Percentiles rank a stretch among this genome's conserved stretches.
phyloP scores from a whole-genome alignment of 2,797 vertebrate species.

The Cichlasoma orientale region DNA sequence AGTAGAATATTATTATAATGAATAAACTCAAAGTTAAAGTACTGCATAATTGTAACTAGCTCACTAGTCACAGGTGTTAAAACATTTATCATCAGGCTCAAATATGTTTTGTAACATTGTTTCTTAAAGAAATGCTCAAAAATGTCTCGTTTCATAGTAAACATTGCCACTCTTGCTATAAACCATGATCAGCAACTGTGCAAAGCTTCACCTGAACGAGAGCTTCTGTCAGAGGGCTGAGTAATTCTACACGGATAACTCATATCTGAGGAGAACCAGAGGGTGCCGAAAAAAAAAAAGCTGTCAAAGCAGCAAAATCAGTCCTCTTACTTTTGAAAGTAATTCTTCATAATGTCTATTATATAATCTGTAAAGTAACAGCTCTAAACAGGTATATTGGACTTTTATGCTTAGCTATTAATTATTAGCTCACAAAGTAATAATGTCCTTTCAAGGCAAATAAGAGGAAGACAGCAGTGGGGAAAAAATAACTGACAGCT shows the following conservation, averaged over 20 bases:
- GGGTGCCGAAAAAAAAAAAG: neutral
- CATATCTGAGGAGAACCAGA: neutral
- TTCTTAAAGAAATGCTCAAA: neutral
- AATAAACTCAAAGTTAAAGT: neutral
- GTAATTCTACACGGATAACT: neutral
- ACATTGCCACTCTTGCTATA: neutral
- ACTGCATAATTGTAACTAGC: neutral
- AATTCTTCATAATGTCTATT: neutral
- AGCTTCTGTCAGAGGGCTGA: neutral
- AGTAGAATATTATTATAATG: neutral
- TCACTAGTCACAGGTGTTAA: neutral
- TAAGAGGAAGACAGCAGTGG: no score
- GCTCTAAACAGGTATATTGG: no score
- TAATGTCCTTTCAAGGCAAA: no score
- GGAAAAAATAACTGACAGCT: no score
- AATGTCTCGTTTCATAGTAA: neutral
- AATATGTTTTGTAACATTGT: neutral
- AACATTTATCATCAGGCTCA: neutral
- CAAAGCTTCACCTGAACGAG: neutral
- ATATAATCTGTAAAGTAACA: neutral
- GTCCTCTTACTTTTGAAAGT: neutral
- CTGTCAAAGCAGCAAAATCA: fast-evolving
- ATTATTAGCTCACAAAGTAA: no score
- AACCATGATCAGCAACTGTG: neutral
- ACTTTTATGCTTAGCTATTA: no score